Base-by-base conservation (phyloP, 2,888 invertebrate species). In the Pimpla rufipes region DNA sequence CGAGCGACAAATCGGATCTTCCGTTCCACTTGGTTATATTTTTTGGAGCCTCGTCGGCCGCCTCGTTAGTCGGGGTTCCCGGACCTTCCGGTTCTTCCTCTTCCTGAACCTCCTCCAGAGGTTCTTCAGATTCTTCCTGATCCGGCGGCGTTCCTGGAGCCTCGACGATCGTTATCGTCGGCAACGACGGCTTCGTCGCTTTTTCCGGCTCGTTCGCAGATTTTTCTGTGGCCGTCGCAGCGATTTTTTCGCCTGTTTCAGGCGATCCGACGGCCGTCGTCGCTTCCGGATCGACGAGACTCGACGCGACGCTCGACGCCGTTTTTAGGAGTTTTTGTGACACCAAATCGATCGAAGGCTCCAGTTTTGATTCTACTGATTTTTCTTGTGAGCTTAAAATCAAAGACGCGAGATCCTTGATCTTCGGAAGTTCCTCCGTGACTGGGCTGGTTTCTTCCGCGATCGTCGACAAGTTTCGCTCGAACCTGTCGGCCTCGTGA, bases 11-110 rank as follows among this genome's bases (percentile, higher is more conserved):
- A 68, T 93, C 92, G 7, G 89, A 88, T 7, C 87, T 88, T 13
- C 91, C 91, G 35, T 84, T 84, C 92, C 93, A 93, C 73, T 91
- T 92, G 16, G 90, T 87, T 8, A 93, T 90, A 21, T 85, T 90
- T 8, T 4, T 85, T 10, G 10, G 85, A 79, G 84, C 21, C 4
- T 66, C 66, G 21, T 78, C 66, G 40, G 59, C 50, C 79, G 86
- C 87, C 78, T 90, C 92, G 84, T 88, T 93, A 59, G 90, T 93
- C 59, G 89, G 93, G 50, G 90, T 93, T 62, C 79, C 85, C 16
- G 88, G 88, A 37, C 87, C 88, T 50, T 89, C 89, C 1, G 87
- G 88, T 40, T 87, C 85, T 0, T 88, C 73, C 16, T 80, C 70
- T 8, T 74, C 16, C 1, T 8, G 8, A 0, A 35, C 37, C 18